A percentile compares a stretch with the other conserved stretches of the same genome.
Conservation (phyloP, 2,888 invertebrate genomes). For the Thyatira batis region DNA sequence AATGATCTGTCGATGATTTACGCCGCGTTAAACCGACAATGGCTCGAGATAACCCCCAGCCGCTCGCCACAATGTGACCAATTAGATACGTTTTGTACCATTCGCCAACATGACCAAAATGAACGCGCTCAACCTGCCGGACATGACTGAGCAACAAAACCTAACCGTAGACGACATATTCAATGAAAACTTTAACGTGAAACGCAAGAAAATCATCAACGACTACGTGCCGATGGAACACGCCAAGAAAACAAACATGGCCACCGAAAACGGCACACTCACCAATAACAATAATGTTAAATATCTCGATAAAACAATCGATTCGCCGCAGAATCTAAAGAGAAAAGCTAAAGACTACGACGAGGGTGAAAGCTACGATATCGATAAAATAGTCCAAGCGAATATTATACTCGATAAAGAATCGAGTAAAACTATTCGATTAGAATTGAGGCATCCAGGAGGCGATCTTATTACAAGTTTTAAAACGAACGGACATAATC, state of each 20-base stretch:
- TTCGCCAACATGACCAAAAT: conserved; percentile 70
- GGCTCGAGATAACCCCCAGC: conserved; percentile 63
- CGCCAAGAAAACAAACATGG: conserved; percentile 22
- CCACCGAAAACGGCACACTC: conserved; percentile 25
- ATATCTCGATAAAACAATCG: conserved; percentile 32
- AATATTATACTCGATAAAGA: conserved; percentile 64
- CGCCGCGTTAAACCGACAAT: conserved; percentile 78
- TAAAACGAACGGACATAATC: conserved; percentile 28
- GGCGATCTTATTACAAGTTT: conserved; percentile 25
- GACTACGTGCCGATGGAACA: conserved; percentile 29
- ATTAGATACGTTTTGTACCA: conserved; percentile 57
- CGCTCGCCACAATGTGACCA: conserved; percentile 69
- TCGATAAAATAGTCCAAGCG: conserved; percentile 56
- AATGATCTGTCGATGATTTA: conserved; percentile 80
- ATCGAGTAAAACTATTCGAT: conserved; percentile 56
- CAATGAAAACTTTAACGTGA: conserved; percentile 53
- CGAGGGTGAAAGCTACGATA: conserved; percentile 41
- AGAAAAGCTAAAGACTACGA: conserved; percentile 47
- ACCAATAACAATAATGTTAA: conserved; percentile 53
- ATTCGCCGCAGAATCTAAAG: conserved; percentile 45
- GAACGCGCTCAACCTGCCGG: conserved; percentile 59
- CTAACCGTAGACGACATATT: conserved; percentile 65
- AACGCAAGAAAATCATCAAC: conserved; percentile 53
- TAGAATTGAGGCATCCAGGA: conserved; percentile 56
- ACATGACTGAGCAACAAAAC: conserved; percentile 56